phyloP scores from a whole-genome alignment of 1,140 invertebrate genomes.

The Gonioctena quinquepunctata region DNA sequence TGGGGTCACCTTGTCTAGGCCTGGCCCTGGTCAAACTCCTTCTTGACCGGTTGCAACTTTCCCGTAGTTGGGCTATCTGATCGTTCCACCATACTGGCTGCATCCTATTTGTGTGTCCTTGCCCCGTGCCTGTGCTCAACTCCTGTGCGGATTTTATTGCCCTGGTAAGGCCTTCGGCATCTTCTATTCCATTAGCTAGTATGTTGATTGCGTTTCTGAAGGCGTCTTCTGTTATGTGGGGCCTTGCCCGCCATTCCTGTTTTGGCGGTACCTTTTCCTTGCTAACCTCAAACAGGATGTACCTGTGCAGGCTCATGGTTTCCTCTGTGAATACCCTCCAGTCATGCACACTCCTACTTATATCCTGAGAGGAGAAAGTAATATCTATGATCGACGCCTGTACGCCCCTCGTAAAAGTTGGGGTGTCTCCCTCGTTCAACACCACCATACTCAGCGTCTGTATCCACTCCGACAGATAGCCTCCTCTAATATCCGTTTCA shows the following conservation, averaged over 20 bases:
- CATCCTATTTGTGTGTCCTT: background rate
- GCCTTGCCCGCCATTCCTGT: background rate
- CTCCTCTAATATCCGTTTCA: constrained; percentile 1
- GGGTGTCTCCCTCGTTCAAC: background rate
- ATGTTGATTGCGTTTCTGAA: background rate
- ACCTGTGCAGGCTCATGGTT: background rate
- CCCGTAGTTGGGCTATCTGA: background rate
- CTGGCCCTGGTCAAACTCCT: background rate
- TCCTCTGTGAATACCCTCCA: background rate
- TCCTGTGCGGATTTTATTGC: background rate
- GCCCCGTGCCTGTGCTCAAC: background rate
- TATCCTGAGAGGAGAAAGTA: background rate
- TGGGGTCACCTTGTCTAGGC: background rate
- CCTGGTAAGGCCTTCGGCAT: background rate
- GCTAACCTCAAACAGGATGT: background rate
- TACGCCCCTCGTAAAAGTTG: background rate
- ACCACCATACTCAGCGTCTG: background rate
- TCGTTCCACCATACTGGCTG: background rate
- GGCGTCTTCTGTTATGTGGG: background rate
- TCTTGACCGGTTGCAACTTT: background rate
- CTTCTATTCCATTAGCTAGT: background rate
- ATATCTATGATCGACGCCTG: background rate
- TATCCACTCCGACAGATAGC: background rate
- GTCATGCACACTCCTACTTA: background rate
- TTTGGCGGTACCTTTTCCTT: background rate